Evolutionary conservation across 2,888 invertebrate species (phyloP), one percentile per base, ranked within the genome.

Genomic region (Augochlorella aurata): DNA sequence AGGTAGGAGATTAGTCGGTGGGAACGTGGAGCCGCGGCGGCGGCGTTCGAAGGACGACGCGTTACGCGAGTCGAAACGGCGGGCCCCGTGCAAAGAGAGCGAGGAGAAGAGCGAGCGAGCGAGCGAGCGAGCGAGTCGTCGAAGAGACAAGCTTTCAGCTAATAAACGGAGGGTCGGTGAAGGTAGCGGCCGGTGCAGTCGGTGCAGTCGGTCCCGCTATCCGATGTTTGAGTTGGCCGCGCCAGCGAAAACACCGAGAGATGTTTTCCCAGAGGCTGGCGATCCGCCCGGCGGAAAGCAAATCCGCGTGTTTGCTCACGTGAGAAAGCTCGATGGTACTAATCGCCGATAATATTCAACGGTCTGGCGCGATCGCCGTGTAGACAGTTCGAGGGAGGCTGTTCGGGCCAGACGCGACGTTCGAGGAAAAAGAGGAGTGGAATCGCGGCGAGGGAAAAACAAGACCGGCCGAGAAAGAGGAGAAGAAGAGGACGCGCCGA

Each of bases 281-380:
- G 69, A 78, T 74, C 68, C 45, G 24, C 79, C 65, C 49, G 67
- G 67, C 67, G 74, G 65, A 84, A 84, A 88, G 84, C 76, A 88
- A 86, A 86, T 84, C 77, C 71, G 65, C 79, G 63, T 88, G 84
- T 87, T 87, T 87, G 86, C 81, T 16, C 87, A 84, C 84, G 82
- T 86, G 88, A 79, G 78, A 80, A 88, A 82, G 74, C 77, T 47
- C 61, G 66, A 45, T 65, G 83, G 80, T 77, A 75, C 81, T 85
- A 87, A 87, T 83, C 82, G 81, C 18, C 78, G 80, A 81, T 86
- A 85, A 85, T 79, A 81, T 80, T 79, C 45, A n/a, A 63, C 65
- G 65, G 16, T 58, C 54, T 38, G 38, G 69, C n/a, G 24, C 38
- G 81, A 49, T 47, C 54, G 47, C 47, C 58, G 63, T 54, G 52